A percentile compares a stretch with the other conserved stretches of the same genome.
These are phyloP conservation scores for Falco naumanni DNA, from an alignment of 2,797 vertebrate species.

Conservation along the genomic window DNA sequence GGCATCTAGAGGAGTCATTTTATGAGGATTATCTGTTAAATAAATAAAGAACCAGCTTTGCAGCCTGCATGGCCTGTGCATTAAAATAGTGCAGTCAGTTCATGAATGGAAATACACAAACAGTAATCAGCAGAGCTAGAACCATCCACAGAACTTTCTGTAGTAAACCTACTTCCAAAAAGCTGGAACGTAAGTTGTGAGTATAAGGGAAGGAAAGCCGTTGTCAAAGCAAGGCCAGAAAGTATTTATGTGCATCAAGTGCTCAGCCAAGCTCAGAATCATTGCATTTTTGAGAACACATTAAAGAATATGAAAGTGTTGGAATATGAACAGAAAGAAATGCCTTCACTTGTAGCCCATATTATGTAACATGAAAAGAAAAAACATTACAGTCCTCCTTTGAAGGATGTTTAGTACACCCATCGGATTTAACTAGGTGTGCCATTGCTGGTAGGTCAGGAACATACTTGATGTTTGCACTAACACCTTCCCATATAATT, in stretches of 20 bases:
- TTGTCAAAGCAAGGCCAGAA: background rate
- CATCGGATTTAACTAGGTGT: background rate
- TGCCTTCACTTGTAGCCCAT: background rate
- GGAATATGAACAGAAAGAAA: background rate
- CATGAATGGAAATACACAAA: background rate
- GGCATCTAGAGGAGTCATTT: background rate
- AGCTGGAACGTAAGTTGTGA: background rate
- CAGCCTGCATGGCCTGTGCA: background rate
- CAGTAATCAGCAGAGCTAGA: background rate
- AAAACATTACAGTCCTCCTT: background rate
- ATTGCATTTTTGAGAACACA: background rate
- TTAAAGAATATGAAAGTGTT: background rate
- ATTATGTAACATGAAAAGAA: background rate
- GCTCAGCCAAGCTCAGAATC: background rate
- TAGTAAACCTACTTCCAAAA: background rate
- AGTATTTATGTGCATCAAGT: background rate
- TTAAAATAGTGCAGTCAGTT: background rate
- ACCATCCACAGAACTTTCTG: background rate
- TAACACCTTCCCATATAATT: background rate
- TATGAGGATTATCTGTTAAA: background rate
- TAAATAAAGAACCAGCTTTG: constrained; percentile 5
- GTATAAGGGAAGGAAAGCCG: background rate
- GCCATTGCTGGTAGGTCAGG: background rate
- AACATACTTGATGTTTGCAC: background rate
- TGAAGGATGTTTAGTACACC: background rate